Percentiles rank a stretch among this genome's conserved stretches.
These are phyloP conservation scores for Amblyornis subalaris DNA, from an alignment of 2,113 vertebrate species.

Conservation along the genomic window DNA sequence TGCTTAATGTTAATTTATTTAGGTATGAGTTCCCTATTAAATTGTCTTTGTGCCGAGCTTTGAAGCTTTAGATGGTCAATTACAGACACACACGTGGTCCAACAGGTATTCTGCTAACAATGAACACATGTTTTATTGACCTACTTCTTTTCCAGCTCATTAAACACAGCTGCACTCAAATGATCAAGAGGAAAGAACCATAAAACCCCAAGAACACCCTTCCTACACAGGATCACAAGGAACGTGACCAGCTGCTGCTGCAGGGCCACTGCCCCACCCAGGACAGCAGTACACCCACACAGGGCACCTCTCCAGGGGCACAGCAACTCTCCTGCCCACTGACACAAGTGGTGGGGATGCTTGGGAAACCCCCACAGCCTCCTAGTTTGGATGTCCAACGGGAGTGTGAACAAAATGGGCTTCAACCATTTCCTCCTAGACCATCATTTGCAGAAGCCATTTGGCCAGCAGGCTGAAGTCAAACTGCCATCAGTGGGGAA, in stretches of 20 bases:
- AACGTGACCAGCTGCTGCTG: accelerated
- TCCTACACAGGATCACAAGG: neutral
- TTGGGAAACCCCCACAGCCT: neutral
- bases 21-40: slow-evolving; percentile 44
- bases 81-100: slow-evolving; percentile 20
- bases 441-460: neutral
- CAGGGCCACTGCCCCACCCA: neutral
- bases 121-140: slow-evolving; percentile 61
- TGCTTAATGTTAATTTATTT: slow-evolving; percentile 40
- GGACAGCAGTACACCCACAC: neutral
- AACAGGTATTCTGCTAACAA: slow-evolving; percentile 53
- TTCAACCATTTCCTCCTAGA: neutral
- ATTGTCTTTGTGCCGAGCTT: slow-evolving; percentile 43
- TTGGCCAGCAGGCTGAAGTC: neutral
- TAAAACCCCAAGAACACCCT: slow-evolving; percentile 25
- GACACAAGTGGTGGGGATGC: neutral
- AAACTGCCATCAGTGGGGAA: neutral
- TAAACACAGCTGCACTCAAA: slow-evolving; percentile 62
- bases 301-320: neutral
- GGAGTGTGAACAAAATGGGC: accelerated
- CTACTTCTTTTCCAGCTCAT: slow-evolving; percentile 61
- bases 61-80: slow-evolving; percentile 57
- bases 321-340: accelerated
- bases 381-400: accelerated
- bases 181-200: slow-evolving; percentile 44